phyloP scores from a whole-genome alignment of 2,797 vertebrate genomes.

The Tinamus major region DNA sequence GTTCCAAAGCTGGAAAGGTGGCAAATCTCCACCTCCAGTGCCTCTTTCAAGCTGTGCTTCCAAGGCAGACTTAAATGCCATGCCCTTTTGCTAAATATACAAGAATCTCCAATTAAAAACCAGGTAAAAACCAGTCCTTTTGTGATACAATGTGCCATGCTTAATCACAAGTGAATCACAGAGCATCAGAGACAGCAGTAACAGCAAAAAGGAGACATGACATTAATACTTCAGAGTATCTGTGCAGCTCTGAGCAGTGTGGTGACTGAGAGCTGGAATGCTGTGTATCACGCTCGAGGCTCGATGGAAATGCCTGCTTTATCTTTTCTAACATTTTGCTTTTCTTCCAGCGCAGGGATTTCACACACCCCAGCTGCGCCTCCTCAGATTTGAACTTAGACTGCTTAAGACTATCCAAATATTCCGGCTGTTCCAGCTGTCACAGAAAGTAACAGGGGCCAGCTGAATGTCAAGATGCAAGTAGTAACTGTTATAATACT shows the following conservation, averaged over 20 bases:
- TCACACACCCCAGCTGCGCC: slow-evolving; percentile 74
- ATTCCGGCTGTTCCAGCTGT: slow-evolving; percentile 67
- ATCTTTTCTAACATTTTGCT: slow-evolving; percentile 47
- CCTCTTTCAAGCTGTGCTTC: background rate
- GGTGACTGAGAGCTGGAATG: background rate
- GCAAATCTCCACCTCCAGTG: background rate
- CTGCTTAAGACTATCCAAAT: slow-evolving; percentile 56
- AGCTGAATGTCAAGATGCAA: slow-evolving; percentile 87
- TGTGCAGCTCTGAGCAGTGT: background rate
- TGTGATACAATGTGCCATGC: background rate
- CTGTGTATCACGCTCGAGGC: background rate
- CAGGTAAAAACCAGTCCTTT: background rate
- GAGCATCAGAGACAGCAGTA: background rate
- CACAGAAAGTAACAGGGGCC: slow-evolving; percentile 59
- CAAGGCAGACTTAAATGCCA: background rate
- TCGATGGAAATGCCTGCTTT: background rate
- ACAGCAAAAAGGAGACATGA: background rate
- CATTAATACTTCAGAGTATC: background rate
- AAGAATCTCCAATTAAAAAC: background rate
- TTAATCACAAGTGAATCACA: background rate
- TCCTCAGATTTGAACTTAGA: slow-evolving; percentile 56
- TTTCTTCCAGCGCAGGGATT: slow-evolving; percentile 73
- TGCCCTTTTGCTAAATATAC: background rate
- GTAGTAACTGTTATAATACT: slow-evolving; percentile 82
- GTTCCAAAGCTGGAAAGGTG: background rate